These are phyloP conservation scores for Calameuta filiformis DNA, from an alignment of 2,888 invertebrate species.

Conservation along the genomic window DNA sequence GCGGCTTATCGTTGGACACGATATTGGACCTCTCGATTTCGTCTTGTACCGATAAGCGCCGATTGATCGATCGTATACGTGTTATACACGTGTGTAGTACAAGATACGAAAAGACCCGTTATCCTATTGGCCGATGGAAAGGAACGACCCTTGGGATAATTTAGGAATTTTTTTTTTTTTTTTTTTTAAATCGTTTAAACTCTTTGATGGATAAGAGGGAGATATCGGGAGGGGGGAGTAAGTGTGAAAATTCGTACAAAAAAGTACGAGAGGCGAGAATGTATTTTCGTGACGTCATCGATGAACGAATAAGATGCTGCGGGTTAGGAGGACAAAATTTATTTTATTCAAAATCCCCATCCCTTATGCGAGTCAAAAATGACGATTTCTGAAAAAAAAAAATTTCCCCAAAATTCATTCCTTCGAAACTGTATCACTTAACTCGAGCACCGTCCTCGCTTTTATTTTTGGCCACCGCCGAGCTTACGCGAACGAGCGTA, in stretches of 20 bases:
- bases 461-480: neutral
- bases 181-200: neutral
- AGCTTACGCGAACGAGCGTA: neutral
- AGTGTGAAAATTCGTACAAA: no score
- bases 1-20: neutral
- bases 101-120: neutral
- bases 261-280: no score
- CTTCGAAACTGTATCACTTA: rapidly evolving
- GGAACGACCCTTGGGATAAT: neutral
- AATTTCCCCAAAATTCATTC: no score
- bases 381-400: neutral
- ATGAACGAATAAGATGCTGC: no score
- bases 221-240: no score
- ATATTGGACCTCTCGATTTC: neutral
- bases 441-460: neutral
- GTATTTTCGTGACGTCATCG: no score
- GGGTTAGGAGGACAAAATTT: no score
- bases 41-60: neutral
- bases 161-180: neutral
- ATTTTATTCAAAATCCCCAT: no score
- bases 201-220: neutral
- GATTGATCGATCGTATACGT: neutral
- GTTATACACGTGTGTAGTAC: neutral
- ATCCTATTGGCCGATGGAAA: neutral
- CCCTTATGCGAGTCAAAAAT: neutral